These are phyloP conservation scores for Coracopsis vasa DNA, from an alignment of 2,113 vertebrate genomes.

Conservation along the genomic window DNA sequence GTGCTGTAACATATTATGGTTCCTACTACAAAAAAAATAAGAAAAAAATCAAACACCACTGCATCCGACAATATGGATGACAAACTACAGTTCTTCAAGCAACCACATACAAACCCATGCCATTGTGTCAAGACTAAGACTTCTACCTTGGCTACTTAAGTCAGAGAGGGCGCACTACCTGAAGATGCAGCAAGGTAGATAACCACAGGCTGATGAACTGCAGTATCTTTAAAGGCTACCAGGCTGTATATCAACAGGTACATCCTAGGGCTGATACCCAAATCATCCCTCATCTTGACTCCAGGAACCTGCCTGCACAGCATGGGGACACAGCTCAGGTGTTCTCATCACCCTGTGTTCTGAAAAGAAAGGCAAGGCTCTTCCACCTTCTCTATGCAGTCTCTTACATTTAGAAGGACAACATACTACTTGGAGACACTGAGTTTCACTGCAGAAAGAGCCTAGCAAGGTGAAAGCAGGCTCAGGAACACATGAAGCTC, in stretches of 20 bases:
- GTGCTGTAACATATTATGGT: neutral
- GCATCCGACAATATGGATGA: neutral
- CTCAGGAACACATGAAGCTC: neutral
- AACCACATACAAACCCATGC: neutral
- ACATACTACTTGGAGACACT: neutral
- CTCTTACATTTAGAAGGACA: neutral
- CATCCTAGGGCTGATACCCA: neutral
- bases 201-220: neutral
- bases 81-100: neutral
- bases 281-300: neutral
- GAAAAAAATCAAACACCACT: neutral
- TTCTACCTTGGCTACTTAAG: neutral
- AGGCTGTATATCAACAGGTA: neutral
- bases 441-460: neutral
- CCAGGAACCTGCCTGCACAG: neutral
- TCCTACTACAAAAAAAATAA: neutral
- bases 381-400: neutral
- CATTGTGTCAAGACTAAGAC: accelerated
- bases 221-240: neutral
- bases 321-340: neutral
- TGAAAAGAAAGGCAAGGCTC: neutral
- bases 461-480: neutral
- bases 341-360: neutral
- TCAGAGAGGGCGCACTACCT: neutral
- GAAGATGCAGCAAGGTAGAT: neutral